Base-by-base conservation (phyloP, 2,113 vertebrate genomes). In the Zeus faber region DNA sequence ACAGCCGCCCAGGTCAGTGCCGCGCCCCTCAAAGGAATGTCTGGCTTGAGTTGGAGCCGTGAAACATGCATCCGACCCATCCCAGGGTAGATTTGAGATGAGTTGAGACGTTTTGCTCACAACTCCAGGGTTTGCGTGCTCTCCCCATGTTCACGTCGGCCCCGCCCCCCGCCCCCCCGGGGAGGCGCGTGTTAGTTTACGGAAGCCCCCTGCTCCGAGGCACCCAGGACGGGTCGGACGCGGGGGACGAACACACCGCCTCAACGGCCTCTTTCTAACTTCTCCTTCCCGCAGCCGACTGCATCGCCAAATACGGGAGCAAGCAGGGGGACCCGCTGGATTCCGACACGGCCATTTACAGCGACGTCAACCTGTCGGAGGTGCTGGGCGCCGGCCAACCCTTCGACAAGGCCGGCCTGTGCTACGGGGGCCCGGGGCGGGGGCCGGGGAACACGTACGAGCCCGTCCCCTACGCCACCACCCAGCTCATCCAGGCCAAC, bases 301-400 rank as follows among this genome's bases (percentile, higher is more conserved):
- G 95, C 89, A 97, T 98, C 75, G 94, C 94, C 77, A 98, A 95
- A 91, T 97, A 96, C 86, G 95, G 94, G 85, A 94, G 90, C 88
- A 94, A 95, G 75, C 88, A 91, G 53, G 91, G 90, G 61, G 93
- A 92, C 76, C 89, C 93, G 89, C 92, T 93, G 87, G 90, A 91
- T 72, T 91, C 94, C 33, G 95, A 97, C 76, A 89, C 91, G 67
- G 87, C 92, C 56, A 93, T 96, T 47, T 98, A 98, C 87, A 94
- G 93, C 57, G 94, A 98, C 62, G 91, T 97, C 79, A 94, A 96
- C 83, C 88, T 95, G 77, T 93, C 92, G 90, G 95, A 93, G 91
- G 95, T 95, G 86, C 93, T 96, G 79, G 94, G 92, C 78, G 94
- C 96, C 77, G 95, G 96, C 89, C 95, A 96, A 91, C 93, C 92